phyloP scores from a whole-genome alignment of 2,113 vertebrate genomes.

The Bufo gargarizans region DNA sequence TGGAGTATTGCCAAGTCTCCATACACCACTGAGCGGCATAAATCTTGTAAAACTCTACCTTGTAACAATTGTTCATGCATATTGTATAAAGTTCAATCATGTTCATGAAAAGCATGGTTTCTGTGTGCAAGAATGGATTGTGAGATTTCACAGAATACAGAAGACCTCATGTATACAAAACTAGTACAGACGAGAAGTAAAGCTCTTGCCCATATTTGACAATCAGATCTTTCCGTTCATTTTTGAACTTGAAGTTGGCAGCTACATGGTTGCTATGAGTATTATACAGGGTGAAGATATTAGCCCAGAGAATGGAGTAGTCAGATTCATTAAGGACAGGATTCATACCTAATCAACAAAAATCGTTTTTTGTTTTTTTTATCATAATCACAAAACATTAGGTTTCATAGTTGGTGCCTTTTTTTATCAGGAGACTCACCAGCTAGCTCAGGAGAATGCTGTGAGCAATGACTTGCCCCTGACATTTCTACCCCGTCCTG shows the following conservation, averaged over 20 bases:
- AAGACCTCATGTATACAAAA: background rate
- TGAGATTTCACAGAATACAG: background rate
- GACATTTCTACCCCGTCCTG: background rate
- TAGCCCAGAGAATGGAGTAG: no score
- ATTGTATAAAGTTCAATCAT: background rate
- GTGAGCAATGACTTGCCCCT: background rate
- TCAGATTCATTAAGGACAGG: no score
- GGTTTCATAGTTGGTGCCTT: background rate
- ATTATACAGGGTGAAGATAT: background rate
- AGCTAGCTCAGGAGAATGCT: no score
- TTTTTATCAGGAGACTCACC: no score
- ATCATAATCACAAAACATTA: no score
- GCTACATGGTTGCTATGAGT: background rate
- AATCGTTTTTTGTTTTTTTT: no score
- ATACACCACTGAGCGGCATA: background rate
- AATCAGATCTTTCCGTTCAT: background rate
- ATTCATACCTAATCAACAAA: no score
- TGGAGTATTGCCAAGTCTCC: no score
- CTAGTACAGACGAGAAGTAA: background rate
- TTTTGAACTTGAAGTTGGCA: background rate
- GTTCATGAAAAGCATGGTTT: background rate
- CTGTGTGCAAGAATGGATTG: background rate
- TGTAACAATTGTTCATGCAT: background rate
- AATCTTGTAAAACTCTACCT: background rate
- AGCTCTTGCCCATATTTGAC: background rate